Evolutionary conservation across 2,888 invertebrate genomes (phyloP).

Genomic region (Pterostichus niger): DNA sequence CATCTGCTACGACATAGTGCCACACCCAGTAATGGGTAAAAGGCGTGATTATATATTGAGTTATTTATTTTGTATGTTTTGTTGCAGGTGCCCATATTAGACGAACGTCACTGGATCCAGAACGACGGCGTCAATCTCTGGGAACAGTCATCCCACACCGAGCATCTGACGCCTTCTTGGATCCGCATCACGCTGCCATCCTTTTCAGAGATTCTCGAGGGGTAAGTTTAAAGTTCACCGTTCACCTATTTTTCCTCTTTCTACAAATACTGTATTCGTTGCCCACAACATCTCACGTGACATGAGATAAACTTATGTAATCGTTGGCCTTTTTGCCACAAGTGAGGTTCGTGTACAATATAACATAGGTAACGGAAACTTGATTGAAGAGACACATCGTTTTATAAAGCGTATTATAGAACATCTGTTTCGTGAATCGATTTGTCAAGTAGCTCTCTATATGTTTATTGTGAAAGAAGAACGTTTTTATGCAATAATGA

Average conservation of each 20-base stretch:
- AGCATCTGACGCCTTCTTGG: slow-evolving; percentile 88
- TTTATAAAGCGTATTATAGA: no score
- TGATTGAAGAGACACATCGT: no score
- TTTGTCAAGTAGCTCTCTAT: neutral
- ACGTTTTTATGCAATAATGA: no score
- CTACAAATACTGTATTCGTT: no score
- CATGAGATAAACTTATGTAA: no score
- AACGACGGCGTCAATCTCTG: slow-evolving; percentile 88
- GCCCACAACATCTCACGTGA: no score
- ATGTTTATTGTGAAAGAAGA: neutral
- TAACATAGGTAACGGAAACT: no score
- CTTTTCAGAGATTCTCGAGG: slow-evolving; percentile 95
- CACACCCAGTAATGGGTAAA: neutral
- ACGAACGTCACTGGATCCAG: slow-evolving; percentile 87
- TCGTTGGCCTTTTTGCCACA: no score
- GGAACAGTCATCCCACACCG: slow-evolving; percentile 84
- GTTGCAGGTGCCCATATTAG: slow-evolving; percentile 87
- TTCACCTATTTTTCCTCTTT: no score
- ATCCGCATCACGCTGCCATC: slow-evolving; percentile 94
- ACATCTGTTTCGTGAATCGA: no score
- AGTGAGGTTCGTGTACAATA: no score
- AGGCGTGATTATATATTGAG: neutral
- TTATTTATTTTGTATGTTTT: slow-evolving; percentile 68
- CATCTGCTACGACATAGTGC: no score
- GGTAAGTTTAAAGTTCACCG: slow-evolving; percentile 80